phyloP scores from a whole-genome alignment of 1,140 invertebrate species.

The Megalopta genalis region DNA sequence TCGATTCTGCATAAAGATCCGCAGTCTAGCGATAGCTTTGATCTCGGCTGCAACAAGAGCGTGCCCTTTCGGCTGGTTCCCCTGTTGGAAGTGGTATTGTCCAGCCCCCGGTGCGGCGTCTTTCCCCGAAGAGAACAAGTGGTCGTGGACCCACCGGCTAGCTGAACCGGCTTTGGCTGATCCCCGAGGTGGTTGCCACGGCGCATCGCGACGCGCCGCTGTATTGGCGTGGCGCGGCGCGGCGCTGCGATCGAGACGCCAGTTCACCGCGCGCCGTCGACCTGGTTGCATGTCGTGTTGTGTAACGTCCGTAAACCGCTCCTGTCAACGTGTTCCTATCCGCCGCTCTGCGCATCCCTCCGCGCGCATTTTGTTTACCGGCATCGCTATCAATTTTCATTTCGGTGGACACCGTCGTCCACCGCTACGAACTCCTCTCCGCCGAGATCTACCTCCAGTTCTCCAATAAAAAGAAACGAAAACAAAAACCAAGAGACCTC shows the following conservation, averaged over 20 bases:
- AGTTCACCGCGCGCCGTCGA: conserved; percentile 61
- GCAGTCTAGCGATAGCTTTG: too few relatives aligned
- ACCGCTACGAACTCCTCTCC: too few relatives aligned
- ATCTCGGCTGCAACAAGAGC: too few relatives aligned
- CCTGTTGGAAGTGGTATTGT: neutral
- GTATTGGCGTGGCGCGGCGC: conserved; percentile 47
- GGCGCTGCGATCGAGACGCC: conserved; percentile 62
- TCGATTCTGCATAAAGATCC: too few relatives aligned
- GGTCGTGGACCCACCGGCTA: conserved; percentile 32
- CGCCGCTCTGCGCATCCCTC: conserved; percentile 34
- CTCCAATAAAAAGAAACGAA: neutral
- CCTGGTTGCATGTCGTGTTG: conserved; percentile 30
- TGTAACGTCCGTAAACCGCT: neutral
- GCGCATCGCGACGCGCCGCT: conserved; percentile 55
- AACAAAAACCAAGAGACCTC: neutral
- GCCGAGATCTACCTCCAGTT: neutral
- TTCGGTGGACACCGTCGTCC: neutral
- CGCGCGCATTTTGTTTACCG: conserved; percentile 52
- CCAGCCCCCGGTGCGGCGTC: neutral
- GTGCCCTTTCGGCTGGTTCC: too few relatives aligned
- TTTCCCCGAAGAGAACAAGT: conserved; percentile 25
- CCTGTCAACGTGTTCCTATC: conserved; percentile 21
- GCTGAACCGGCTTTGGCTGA: conserved; percentile 54
- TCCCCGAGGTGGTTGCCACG: conserved; percentile 49
- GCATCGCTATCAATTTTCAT: conserved; percentile 8